Conservation (phyloP, 2,888 invertebrate species). For the Gibbula magus region DNA sequence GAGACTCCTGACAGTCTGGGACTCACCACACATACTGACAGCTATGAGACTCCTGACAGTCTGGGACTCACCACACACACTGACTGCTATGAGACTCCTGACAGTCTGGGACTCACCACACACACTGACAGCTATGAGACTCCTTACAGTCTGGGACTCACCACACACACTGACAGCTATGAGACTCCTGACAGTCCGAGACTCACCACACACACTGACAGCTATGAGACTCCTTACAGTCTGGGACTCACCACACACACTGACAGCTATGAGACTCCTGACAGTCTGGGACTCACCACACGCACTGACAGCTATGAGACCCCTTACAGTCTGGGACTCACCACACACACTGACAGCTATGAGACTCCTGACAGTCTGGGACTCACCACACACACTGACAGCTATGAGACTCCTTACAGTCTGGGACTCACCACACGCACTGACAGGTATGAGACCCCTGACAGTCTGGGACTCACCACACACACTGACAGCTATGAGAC, state of each 20-base stretch:
- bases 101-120: constrained; percentile 38
- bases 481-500: constrained; percentile 29
- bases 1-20: constrained; percentile 26
- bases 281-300: constrained; percentile 38
- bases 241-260: background rate
- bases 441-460: constrained; percentile 28
- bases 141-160: background rate
- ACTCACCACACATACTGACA: too few relatives aligned
- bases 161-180: constrained; percentile 12
- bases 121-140: constrained; percentile 29
- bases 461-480: constrained; percentile 38
- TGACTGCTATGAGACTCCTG: constrained; percentile 29
- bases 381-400: too few relatives aligned
- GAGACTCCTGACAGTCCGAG: constrained; percentile 32
- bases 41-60: too few relatives aligned
- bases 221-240: too few relatives aligned
- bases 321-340: background rate
- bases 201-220: too few relatives aligned
- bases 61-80: background rate
- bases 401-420: too few relatives aligned
- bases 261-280: constrained; percentile 29
- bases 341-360: constrained; percentile 12
- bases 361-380: constrained; percentile 26
- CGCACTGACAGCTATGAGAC: constrained; percentile 28
- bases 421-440: background rate